Evolutionary conservation across 1,140 invertebrate genomes (phyloP).

Genomic region (Drosophila nasuta): DNA sequence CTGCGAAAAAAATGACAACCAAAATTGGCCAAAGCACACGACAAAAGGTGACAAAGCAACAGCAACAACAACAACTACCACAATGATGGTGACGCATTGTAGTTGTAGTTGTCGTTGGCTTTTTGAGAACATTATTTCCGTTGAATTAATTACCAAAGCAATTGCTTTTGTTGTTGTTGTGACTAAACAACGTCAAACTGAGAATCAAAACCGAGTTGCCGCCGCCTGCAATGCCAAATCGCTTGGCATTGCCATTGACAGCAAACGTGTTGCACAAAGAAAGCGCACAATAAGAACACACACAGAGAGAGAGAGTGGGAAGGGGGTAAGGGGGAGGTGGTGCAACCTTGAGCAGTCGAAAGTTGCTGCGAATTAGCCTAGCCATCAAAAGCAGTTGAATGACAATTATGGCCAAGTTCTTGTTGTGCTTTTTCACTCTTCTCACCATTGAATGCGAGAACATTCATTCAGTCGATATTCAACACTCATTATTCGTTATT

Average conservation of each 20-base stretch:
- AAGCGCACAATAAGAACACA: slow-evolving; percentile 18
- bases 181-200: slow-evolving; percentile 22
- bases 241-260: slow-evolving; percentile 49
- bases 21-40: slow-evolving; percentile 48
- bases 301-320: not conserved
- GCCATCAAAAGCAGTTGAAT: slow-evolving; percentile 29
- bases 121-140: slow-evolving; percentile 69
- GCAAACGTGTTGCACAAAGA: slow-evolving; percentile 53
- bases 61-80: slow-evolving; percentile 2
- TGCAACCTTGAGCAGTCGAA: slow-evolving; percentile 37
- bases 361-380: slow-evolving; percentile 38
- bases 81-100: slow-evolving; percentile 44
- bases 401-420: slow-evolving; percentile 33
- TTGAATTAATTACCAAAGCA: slow-evolving; percentile 67
- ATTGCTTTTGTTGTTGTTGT: slow-evolving; percentile 16
- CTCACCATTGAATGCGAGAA: not conserved
- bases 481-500: not conserved
- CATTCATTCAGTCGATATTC: not conserved
- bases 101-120: slow-evolving; percentile 23
- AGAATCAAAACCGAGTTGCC: slow-evolving; percentile 38
- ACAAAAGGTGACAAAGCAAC: slow-evolving; percentile 50
- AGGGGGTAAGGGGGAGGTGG: not conserved
- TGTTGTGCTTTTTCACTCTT: slow-evolving; percentile 1
- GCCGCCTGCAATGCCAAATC: slow-evolving; percentile 46
- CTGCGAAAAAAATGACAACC: slow-evolving; percentile 29